Conservation (phyloP, 2,797 vertebrate species). For the Pangasius sanitwongsei region DNA sequence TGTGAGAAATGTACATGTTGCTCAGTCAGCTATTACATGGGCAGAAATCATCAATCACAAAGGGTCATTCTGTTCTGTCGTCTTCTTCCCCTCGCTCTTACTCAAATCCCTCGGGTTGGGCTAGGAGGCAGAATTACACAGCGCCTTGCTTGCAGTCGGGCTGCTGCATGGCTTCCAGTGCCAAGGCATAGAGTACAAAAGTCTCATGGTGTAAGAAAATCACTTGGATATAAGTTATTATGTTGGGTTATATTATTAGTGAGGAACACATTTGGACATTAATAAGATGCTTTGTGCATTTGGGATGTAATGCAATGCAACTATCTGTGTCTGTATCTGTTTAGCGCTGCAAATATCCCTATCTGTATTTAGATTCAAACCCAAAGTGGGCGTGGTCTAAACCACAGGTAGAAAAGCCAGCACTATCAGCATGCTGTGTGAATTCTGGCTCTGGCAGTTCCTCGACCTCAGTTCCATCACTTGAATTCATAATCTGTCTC, state of each 20-base stretch:
- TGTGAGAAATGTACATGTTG: slow-evolving; percentile 73
- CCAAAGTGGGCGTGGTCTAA: not conserved
- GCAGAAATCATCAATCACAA: slow-evolving; percentile 76
- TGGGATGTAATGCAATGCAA: not conserved
- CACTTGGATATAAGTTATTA: not conserved
- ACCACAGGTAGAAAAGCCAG: not conserved
- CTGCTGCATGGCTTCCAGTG: slow-evolving; percentile 4
- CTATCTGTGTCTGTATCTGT: not conserved
- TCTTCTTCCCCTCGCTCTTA: slow-evolving; percentile 57
- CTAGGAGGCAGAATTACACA: slow-evolving; percentile 65
- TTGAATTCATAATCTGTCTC: not conserved
- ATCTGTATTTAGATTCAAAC: not conserved
- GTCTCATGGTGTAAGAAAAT: not conserved
- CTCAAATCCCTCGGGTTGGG: not conserved
- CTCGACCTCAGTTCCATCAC: not conserved
- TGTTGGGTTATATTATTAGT: not conserved
- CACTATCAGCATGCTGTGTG: not conserved
- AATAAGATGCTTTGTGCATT: not conserved
- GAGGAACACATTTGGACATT: not conserved
- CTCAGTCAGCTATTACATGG: slow-evolving; percentile 74
- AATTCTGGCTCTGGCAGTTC: not conserved
- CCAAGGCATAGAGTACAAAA: not conserved
- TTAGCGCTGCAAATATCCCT: not conserved
- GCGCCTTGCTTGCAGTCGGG: slow-evolving; percentile 71
- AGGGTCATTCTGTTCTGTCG: slow-evolving; percentile 64